Conservation (phyloP, 2,888 invertebrate genomes). For the Dendrolimus pini region DNA sequence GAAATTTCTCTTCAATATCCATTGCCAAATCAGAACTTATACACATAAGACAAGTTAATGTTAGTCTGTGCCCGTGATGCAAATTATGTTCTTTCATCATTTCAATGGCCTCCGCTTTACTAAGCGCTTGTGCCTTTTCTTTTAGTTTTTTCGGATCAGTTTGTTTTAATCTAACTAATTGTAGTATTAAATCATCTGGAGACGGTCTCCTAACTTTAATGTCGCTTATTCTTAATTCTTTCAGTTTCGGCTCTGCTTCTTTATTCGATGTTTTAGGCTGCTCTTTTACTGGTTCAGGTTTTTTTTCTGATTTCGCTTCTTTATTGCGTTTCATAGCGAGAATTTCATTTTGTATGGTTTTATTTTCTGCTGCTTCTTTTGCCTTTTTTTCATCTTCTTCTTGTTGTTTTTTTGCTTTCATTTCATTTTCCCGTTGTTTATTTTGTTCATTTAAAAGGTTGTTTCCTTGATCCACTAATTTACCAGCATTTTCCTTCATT, state of each 20-base stretch:
- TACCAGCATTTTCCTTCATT: conserved; percentile 8
- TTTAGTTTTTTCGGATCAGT: conserved; percentile 6
- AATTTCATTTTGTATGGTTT: conserved; percentile 11
- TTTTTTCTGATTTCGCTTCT: conserved; percentile 6
- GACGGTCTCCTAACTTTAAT: conserved; percentile 24
- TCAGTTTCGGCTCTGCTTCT: conserved; percentile 13
- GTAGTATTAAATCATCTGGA: conserved; percentile 27
- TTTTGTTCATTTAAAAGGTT: conserved; percentile 6
- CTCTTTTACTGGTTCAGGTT: conserved; percentile 8
- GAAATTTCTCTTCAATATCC: conserved; percentile 15
- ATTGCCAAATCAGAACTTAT: conserved; percentile 25
- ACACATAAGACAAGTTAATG: conserved; percentile 18
- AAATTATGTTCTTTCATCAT: conserved; percentile 4
- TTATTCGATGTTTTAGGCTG: conserved; percentile 6
- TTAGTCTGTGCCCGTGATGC: conserved; percentile 10
- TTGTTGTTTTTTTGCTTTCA: conserved; percentile 8
- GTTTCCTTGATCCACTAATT: conserved; percentile 2
- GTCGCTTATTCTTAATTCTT: conserved; percentile 24
- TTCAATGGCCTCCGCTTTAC: neutral
- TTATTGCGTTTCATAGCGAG: conserved; percentile 9
- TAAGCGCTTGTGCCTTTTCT: neutral
- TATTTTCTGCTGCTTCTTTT: conserved; percentile 11
- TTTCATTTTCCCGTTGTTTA: conserved; percentile 9
- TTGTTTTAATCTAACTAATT: conserved; percentile 31
- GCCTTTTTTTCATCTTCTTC: conserved; percentile 13